Percentiles rank a stretch among this genome's conserved stretches.
phyloP scores from a whole-genome alignment of 2,113 vertebrate species.

The Lucifuga dentata region DNA sequence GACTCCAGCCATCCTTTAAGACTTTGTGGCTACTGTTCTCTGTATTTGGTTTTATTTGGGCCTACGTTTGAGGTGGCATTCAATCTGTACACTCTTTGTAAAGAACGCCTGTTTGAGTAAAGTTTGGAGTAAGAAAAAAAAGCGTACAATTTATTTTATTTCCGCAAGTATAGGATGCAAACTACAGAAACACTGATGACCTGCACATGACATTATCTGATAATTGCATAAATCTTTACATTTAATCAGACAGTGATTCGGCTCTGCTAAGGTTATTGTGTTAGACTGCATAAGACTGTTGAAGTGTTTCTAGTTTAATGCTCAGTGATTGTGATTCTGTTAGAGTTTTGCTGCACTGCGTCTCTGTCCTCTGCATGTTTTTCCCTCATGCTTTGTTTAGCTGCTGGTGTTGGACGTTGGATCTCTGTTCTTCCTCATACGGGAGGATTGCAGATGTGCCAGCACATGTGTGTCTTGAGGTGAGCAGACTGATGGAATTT shows the following conservation, averaged over 20 bases:
- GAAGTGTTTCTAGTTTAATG: no score
- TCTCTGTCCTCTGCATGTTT: neutral
- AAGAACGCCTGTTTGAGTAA: slow-evolving; percentile 61
- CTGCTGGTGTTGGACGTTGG: slow-evolving; percentile 1
- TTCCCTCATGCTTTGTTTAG: neutral
- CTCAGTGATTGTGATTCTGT: neutral
- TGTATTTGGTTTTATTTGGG: slow-evolving; percentile 18
- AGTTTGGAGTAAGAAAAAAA: slow-evolving; percentile 47
- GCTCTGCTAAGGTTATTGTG: no score
- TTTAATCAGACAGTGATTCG: no score
- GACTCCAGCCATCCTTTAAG: neutral
- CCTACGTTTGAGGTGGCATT: slow-evolving; percentile 5
- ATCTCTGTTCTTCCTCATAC: neutral
- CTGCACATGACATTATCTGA: no score
- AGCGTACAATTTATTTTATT: slow-evolving; percentile 9
- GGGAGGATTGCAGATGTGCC: slow-evolving; percentile 30
- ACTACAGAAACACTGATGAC: no score
- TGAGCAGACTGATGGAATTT: slow-evolving; percentile 25
- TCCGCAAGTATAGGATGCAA: no score
- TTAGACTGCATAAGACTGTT: no score
- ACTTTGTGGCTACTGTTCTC: slow-evolving; percentile 10
- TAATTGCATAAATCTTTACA: no score
- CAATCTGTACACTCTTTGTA: slow-evolving; percentile 49
- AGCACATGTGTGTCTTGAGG: slow-evolving; percentile 22
- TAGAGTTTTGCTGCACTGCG: neutral